A percentile compares a stretch with the other conserved stretches of the same genome.
Evolutionary conservation across 2,797 vertebrate genomes (phyloP).

Genomic region (Helarctos malayanus): DNA sequence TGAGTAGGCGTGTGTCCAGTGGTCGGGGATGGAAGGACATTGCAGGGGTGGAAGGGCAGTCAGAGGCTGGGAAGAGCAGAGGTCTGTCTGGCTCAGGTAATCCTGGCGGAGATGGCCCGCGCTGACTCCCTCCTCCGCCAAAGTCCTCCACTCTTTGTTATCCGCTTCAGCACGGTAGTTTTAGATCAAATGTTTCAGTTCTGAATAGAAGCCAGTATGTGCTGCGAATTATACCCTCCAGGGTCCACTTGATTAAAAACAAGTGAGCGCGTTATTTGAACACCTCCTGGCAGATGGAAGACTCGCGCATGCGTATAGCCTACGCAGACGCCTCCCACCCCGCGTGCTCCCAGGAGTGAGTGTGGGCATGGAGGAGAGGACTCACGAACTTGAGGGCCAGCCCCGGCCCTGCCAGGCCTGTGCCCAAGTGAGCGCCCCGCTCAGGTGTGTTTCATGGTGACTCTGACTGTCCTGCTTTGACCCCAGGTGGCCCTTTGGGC

Average conservation of each 20-base stretch:
- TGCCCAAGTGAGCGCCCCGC: neutral
- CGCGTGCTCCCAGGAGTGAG: neutral
- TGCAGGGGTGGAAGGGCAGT: neutral
- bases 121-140: neutral
- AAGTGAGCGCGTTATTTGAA: neutral
- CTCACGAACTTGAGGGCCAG: neutral
- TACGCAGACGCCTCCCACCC: neutral
- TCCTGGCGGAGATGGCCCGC: rapidly evolving
- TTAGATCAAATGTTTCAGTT: neutral
- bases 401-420: neutral
- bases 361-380: neutral
- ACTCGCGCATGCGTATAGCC: rapidly evolving
- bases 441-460: neutral
- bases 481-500: neutral
- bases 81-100: neutral
- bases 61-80: neutral
- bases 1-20: neutral
- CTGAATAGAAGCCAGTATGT: neutral
- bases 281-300: neutral
- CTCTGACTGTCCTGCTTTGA: neutral
- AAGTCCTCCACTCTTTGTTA: neutral
- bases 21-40: neutral
- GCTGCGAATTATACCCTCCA: neutral
- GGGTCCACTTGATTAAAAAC: neutral
- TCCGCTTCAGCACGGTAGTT: neutral